Evolutionary conservation across 2,113 vertebrate genomes (phyloP).

Genomic region (Corythaixoides concolor): DNA sequence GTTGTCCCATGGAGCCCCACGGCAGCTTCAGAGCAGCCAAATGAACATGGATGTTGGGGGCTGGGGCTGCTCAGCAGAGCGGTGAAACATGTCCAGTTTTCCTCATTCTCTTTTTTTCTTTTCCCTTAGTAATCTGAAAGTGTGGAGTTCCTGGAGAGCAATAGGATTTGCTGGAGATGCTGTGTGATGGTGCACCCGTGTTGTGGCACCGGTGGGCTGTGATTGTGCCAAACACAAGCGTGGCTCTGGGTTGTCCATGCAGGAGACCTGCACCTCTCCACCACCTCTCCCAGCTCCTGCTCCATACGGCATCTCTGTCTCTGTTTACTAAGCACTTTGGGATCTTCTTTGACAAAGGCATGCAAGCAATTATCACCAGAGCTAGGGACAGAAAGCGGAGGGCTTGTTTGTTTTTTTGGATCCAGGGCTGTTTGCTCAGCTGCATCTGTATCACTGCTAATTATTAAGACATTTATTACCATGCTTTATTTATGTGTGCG

Average conservation of each 20-base stretch:
- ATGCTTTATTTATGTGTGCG: conserved; percentile 8
- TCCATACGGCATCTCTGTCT: not conserved
- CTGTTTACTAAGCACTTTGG: not conserved
- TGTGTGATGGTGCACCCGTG: rapidly evolving
- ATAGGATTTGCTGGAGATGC: not conserved
- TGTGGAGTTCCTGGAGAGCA: not conserved
- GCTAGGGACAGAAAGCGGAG: conserved; percentile 13
- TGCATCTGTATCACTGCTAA: conserved; percentile 58
- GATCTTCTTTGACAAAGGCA: not conserved
- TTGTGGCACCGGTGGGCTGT: not conserved
- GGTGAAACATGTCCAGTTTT: not conserved
- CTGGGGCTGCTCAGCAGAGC: not conserved
- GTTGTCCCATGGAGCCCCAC: not conserved
- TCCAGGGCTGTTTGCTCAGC: conserved; percentile 47
- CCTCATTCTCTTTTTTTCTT: not conserved
- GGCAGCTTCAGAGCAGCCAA: rapidly evolving
- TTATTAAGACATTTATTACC: conserved; percentile 56
- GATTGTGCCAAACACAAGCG: rapidly evolving
- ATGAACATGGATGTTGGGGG: rapidly evolving
- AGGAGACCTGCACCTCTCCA: too few species aligned
- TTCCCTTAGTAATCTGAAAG: not conserved
- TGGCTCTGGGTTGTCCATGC: not conserved
- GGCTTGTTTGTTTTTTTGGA: conserved; percentile 30
- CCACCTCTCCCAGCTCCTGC: not conserved
- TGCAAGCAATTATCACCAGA: not conserved